Base-by-base conservation (phyloP, 2,888 invertebrate genomes). In the Cerastis rubricosa region DNA sequence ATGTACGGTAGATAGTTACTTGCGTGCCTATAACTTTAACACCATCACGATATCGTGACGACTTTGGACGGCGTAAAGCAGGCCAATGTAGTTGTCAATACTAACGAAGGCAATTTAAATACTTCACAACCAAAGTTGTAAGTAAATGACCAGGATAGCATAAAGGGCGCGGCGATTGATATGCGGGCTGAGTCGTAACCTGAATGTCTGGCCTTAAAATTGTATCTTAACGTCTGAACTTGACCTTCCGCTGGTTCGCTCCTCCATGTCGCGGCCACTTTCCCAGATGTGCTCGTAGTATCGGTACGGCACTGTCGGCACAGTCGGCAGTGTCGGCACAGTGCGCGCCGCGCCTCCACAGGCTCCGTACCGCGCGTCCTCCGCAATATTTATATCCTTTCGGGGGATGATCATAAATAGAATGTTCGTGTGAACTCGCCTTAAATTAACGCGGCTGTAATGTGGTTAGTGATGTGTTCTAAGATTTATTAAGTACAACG, bases 161-260 rank as follows among this genome's bases (percentile, higher is more conserved):
- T 80, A 85, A 87, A 87, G 82, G 83, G 84, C 82, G 75, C 86
- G 82, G 84, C 83, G 68, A 82, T 85, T 85, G 74, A 81, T 74
- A 89, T 88, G 84, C 87, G 81, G 78, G 43, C 70, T 70, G 70
- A 80, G 79, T 51, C 73, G 67, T 72, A 87, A 88, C 86, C 88
- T 88, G 87, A 90, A 87, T 89, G 85, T 87, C 79, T 85, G 89
- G 83, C 89, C 90, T 90, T 88, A 77, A 87, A 87, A 84, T 74
- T 80, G 76, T 73, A 78, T 84, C 87, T 94, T 95, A 61, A 11
- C 61, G 61, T 25, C 43, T 64, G 64, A 95, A 94, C 95, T 96
- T 96, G 95, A 95, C 95, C 95, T 95, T 95, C 91, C 89, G 67
- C 74, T 92, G 93, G 91, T 78, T 89, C 87, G 77, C 77, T 94